Evolutionary conservation across 2,797 vertebrate genomes (phyloP), one percentile per base, ranked within the genome.

Genomic region (Oryzias sinensis): DNA sequence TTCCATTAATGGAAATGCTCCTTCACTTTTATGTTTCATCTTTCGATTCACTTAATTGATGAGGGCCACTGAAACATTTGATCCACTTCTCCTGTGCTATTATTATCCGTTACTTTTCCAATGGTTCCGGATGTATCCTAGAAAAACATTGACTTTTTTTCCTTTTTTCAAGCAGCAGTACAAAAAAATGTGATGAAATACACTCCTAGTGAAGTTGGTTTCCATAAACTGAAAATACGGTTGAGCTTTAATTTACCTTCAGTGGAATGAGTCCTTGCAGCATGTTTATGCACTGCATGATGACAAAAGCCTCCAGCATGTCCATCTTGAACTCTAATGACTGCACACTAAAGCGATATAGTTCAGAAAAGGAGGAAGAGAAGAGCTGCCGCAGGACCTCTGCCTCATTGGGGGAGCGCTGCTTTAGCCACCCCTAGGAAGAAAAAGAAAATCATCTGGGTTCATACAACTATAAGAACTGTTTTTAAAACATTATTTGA

Each of bases 211-310:
- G 1, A 24, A 24, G 4, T 43, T 49, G 37, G 46, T 22, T 5
- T 27, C 17, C 11, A 6, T 41, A 15, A 17, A 45, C 20, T 22
- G 3, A 22, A 22, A 22, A 22, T 22, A 2, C 20, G 20, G 20
- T 46, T 40, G 45, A 2, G 49, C 61, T 45, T 48, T 48, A 20
- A 29, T 2, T 69, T 83, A 97, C 97, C 92, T 95, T 97, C 2
- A 79, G 67, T 14, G 92, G 93, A 60, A 98, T 95, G 72, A 98
- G 94, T 15, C 97, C 97, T 68, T 96, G 93, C 14, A 99, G 91
- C 92, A 99, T 93, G 76, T 93, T 93, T 80, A 95, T 94, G 80
- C 95, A 93, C 78, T 99, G 97, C 86, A 86, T 92, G 79, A 98
- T 92, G 58, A 98, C 91, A 81, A 97, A 98, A 61, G 94, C 94